Percentiles rank a stretch among this genome's conserved stretches.
These are phyloP conservation scores for Babyrousa celebensis DNA, from an alignment of 2,797 vertebrate genomes.

Conservation along the genomic window DNA sequence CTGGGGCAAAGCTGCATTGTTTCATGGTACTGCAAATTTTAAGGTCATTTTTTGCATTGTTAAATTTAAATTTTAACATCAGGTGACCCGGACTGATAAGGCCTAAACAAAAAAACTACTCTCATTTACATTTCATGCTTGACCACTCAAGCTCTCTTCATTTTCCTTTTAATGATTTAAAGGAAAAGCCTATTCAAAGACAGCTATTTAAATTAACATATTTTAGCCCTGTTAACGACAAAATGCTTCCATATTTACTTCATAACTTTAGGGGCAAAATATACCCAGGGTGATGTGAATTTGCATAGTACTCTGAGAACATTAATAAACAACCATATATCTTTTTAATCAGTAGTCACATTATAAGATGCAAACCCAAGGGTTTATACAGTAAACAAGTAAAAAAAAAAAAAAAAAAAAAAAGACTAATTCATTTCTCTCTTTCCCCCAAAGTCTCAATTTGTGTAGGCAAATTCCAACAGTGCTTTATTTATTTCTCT, in stretches of 20 bases:
- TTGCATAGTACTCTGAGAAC: conserved; percentile 78
- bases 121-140: conserved; percentile 68
- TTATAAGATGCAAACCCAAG: conserved; percentile 58
- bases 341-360: conserved; percentile 76
- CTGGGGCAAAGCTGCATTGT: conserved; percentile 33
- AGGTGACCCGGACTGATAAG: not conserved
- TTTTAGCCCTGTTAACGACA: conserved; percentile 78
- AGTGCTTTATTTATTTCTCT: conserved; percentile 77
- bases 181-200: conserved; percentile 73
- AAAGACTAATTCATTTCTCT: conserved; percentile 68
- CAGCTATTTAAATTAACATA: conserved; percentile 75
- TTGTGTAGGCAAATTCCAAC: conserved; percentile 78
- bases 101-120: conserved; percentile 43
- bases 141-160: conserved; percentile 57
- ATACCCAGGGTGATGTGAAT: conserved; percentile 66
- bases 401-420: not conserved
- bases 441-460: conserved; percentile 52
- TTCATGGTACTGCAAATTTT: conserved; percentile 5
- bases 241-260: conserved; percentile 76
- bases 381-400: conserved; percentile 77
- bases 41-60: conserved; percentile 54
- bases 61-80: conserved; percentile 69
- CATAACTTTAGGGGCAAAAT: conserved; percentile 61
- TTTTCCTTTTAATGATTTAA: conserved; percentile 76
- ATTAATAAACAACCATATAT: conserved; percentile 66